Percentiles rank a stretch among this genome's conserved stretches.
These are phyloP conservation scores for Homarus americanus DNA, from an alignment of 1,140 invertebrate genomes.

Conservation along the genomic window DNA sequence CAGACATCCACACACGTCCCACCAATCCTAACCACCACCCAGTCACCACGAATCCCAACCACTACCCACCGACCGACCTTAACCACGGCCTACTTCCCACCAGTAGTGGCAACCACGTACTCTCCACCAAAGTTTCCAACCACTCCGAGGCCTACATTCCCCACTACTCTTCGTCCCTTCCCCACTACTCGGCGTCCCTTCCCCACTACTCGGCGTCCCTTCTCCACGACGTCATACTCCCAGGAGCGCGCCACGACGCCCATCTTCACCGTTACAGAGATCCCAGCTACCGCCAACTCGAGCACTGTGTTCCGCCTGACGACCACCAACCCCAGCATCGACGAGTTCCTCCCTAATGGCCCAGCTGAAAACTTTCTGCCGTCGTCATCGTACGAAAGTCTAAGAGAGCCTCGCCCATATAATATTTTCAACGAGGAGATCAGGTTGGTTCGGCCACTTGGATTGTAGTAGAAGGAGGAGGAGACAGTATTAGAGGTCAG, in stretches of 20 bases:
- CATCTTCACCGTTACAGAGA: constrained; percentile 41
- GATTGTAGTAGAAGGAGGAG: not conserved
- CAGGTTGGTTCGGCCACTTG: not conserved
- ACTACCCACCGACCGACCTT: not conserved
- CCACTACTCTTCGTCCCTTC: not conserved
- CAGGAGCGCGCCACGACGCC: constrained; percentile 27
- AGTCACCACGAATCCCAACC: not conserved
- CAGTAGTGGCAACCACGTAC: not conserved
- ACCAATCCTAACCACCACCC: not conserved
- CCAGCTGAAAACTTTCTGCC: not conserved
- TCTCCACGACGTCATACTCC: constrained; percentile 2
- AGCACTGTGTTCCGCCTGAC: constrained; percentile 49
- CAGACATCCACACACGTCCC: not conserved
- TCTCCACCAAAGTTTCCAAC: not conserved
- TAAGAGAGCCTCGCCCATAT: not conserved
- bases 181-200: not conserved
- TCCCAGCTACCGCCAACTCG: constrained; percentile 22
- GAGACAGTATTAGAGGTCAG: not conserved
- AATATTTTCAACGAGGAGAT: not conserved
- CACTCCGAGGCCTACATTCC: constrained; percentile 9
- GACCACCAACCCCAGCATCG: constrained; percentile 15
- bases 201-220: not conserved
- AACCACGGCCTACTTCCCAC: constrained; percentile 1
- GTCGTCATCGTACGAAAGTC: not conserved
- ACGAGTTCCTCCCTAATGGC: constrained; percentile 12